Evolutionary conservation across 1,140 invertebrate genomes (phyloP).

Genomic region (Acromyrmex heyeri): DNA sequence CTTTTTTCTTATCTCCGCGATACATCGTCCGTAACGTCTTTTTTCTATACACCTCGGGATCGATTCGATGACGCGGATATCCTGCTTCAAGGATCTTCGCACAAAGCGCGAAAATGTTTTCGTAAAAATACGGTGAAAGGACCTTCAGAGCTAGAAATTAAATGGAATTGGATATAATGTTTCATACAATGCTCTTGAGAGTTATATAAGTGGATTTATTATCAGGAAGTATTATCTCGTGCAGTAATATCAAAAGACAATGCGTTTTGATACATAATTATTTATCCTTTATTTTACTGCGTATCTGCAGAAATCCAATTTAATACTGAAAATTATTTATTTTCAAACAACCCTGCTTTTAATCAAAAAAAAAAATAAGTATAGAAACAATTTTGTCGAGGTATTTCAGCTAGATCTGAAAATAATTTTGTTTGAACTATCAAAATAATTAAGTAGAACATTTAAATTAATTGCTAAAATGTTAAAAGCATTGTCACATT

Average conservation of each 20-base stretch:
- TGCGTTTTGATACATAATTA: neutral
- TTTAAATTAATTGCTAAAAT: no score
- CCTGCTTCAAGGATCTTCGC: constrained; percentile 31
- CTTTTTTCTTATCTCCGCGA: constrained; percentile 16
- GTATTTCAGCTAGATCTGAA: no score
- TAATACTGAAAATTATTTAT: no score
- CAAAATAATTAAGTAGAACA: no score
- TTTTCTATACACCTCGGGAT: constrained; percentile 1
- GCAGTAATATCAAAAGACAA: neutral
- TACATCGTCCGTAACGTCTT: constrained; percentile 44
- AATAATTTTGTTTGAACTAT: no score
- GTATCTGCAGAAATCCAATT: no score
- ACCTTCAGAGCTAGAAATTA: neutral
- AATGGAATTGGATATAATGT: neutral
- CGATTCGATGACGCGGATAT: constrained; percentile 41
- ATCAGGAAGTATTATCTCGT: neutral
- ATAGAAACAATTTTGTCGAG: no score
- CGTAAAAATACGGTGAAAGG: neutral
- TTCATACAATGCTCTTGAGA: neutral
- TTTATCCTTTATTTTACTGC: neutral
- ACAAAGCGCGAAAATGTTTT: neutral
- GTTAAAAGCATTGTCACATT: no score
- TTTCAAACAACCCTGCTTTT: no score
- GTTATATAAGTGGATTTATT: neutral
- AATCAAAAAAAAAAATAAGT: no score